Evolutionary conservation across 1,140 invertebrate genomes (phyloP).

Genomic region (Zaprionus taronus): DNA sequence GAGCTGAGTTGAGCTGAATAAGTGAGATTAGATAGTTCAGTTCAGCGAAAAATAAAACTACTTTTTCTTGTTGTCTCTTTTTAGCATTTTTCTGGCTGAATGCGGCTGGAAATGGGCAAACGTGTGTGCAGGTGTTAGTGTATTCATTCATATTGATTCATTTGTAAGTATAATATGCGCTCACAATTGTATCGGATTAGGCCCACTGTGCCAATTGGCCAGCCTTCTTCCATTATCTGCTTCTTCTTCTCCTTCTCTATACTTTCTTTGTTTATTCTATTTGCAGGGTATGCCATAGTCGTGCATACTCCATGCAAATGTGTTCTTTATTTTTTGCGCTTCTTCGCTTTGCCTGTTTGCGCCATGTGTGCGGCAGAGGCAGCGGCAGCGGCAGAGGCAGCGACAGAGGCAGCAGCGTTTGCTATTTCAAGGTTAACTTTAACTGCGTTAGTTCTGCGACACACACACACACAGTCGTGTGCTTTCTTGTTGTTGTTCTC

Average conservation of each 20-base stretch:
- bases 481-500: constrained; percentile 27
- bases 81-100: constrained; percentile 10
- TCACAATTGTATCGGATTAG: background rate
- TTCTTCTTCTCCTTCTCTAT: background rate
- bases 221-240: background rate
- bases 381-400: background rate
- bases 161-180: background rate
- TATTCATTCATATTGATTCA: background rate
- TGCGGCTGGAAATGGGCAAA: constrained; percentile 43
- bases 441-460: constrained; percentile 64
- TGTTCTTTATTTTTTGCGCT: constrained; percentile 29
- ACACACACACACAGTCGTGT: constrained; percentile 15
- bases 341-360: constrained; percentile 42
- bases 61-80: background rate
- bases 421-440: constrained; percentile 83
- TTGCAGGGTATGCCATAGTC: constrained; percentile 11
- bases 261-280: background rate
- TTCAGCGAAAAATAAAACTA: constrained; percentile 36
- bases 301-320: background rate
- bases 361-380: constrained; percentile 39
- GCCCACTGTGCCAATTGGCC: too few relatives aligned
- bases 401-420: constrained; percentile 37
- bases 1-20: constrained; percentile 50
- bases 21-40: constrained; percentile 78
- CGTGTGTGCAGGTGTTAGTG: background rate